These are phyloP conservation scores for Xestia xanthographa DNA, from an alignment of 2,888 invertebrate species.

Conservation along the genomic window DNA sequence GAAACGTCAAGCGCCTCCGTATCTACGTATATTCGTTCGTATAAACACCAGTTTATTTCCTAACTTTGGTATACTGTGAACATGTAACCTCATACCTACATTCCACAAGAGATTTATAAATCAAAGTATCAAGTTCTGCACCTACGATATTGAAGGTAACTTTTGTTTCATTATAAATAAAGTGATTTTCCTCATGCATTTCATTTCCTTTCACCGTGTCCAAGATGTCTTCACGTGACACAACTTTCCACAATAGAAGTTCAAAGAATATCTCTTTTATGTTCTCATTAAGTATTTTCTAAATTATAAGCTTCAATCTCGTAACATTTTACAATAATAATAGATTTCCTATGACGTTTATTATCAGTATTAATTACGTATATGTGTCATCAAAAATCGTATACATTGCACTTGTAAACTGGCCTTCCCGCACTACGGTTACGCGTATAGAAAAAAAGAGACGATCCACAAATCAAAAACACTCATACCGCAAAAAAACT, in stretches of 20 bases:
- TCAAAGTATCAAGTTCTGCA: conserved; percentile 73
- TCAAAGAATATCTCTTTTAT: conserved; percentile 83
- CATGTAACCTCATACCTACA: conserved; percentile 80
- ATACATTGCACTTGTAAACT: conserved; percentile 91
- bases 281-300: conserved; percentile 77
- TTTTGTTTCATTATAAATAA: conserved; percentile 85
- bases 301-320: conserved; percentile 85
- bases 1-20: conserved; percentile 69
- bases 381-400: conserved; percentile 90
- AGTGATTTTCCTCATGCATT: conserved; percentile 74
- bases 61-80: conserved; percentile 91
- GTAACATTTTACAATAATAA: conserved; percentile 87
- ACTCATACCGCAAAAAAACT: conserved; percentile 78
- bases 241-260: conserved; percentile 79
- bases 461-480: conserved; percentile 82
- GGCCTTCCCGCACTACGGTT: conserved; percentile 86
- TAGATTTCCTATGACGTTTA: conserved; percentile 87
- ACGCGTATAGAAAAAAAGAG: conserved; percentile 76
- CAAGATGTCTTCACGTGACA: conserved; percentile 79
- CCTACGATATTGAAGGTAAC: conserved; percentile 87
- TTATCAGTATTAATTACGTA: conserved; percentile 89
- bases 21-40: conserved; percentile 69
- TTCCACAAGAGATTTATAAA: conserved; percentile 78
- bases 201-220: conserved; percentile 73
- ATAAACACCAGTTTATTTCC: conserved; percentile 84